Base-by-base conservation (phyloP, 1,140 invertebrate genomes). In the Meloidogyne floridensis region DNA sequence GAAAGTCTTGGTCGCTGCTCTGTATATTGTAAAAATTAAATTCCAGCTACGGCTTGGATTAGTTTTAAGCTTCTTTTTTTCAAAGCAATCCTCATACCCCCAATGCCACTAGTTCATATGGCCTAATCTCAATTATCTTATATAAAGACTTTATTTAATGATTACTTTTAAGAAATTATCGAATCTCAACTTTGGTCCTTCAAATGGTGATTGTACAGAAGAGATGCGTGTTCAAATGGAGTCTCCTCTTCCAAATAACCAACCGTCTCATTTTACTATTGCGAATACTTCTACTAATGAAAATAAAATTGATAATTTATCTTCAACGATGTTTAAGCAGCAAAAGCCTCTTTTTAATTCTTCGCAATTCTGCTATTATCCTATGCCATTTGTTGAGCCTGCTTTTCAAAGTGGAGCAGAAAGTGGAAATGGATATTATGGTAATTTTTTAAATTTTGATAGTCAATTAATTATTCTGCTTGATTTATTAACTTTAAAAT, bases 391-490 rank as follows among this genome's bases (percentile, higher is more conserved):
- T 65, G n/a, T 65, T 15, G 59, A 65, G 15, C n/a, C 56, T 59
- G 56, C 15, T n/a, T 65, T 65, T 18, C 32, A 32, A 2, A 15
- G 15, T 6, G 59, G 59, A n/a, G 15, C 7, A n/a, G 59, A 65
- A n/a, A 65, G n/a, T 65, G 59, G 59, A 65, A 65, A 65, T 65
- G 59, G 59, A 65, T 65, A 65, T 65, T 65, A 65, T 18, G 59
- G 59, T 65, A n/a, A 5, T 65, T 15, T 59, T 59, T 15, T 32
- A 32, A 32, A 32, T 32, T 32, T 32, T 32, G 32, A 32, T 32
- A 32, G 32, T 32, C 32, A 32, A 32, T 32, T 32, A 32, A 32
- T 32, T 32, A 32, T 32, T 32, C 2, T 32, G 32, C 32, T 32
- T 32, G 32, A 32, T 32, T 32, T 32, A 32, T 32, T 32, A 32